Conservation (phyloP, 2,888 invertebrate species). For the Spilosoma lubricipeda region DNA sequence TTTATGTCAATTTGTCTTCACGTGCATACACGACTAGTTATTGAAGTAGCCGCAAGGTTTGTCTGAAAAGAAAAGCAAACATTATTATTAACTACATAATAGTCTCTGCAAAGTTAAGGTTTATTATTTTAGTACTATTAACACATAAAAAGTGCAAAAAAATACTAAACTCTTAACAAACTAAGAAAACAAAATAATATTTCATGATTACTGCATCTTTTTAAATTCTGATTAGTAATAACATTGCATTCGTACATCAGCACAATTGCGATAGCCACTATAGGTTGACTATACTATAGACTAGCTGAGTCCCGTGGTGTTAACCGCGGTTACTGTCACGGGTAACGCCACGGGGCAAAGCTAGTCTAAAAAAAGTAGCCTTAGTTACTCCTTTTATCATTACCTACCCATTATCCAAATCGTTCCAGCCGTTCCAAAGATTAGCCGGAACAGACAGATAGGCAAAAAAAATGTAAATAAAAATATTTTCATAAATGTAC, state of each 20-base stretch:
- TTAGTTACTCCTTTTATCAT: no score
- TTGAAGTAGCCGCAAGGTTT: not conserved
- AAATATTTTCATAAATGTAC: no score
- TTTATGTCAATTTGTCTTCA: not conserved
- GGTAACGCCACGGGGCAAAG: no score
- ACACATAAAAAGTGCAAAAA: not conserved
- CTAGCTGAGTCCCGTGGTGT: no score
- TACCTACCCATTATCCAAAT: no score
- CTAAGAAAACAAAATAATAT: not conserved
- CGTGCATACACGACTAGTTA: not conserved
- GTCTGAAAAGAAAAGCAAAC: not conserved
- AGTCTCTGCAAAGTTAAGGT: not conserved
- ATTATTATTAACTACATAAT: not conserved
- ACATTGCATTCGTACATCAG: conserved; percentile 3
- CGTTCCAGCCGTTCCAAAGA: no score
- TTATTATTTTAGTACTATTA: not conserved
- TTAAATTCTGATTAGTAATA: not conserved
- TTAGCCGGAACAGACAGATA: no score
- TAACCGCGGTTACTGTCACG: no score
- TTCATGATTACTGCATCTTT: not conserved
- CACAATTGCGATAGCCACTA: not conserved
- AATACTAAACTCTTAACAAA: not conserved
- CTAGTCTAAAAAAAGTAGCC: no score
- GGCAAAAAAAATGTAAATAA: no score
- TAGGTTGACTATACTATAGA: no score